A percentile compares a stretch with the other conserved stretches of the same genome.
phyloP scores from a whole-genome alignment of 2,888 invertebrate genomes.

The Romanomermis culicivorax region DNA sequence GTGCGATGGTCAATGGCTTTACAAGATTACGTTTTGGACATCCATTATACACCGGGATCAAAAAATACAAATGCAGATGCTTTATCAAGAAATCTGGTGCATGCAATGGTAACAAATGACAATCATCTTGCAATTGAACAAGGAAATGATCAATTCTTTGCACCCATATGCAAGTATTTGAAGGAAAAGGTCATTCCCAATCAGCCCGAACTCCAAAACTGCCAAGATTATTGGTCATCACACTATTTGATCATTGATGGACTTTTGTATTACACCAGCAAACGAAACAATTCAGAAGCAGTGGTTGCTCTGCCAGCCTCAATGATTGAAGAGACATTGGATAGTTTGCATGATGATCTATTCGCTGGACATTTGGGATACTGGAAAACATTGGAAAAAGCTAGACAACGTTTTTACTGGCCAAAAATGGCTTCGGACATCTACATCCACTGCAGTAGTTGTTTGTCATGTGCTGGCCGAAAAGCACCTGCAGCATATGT shows the following conservation, averaged over 20 bases:
- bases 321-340: slow-evolving; percentile 13
- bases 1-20: slow-evolving; percentile 3
- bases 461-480: slow-evolving; percentile 8
- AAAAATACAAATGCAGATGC: slow-evolving; percentile 4
- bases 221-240: background rate
- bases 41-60: background rate
- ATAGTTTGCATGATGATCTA: slow-evolving; percentile 13
- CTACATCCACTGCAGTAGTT: slow-evolving; percentile 9
- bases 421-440: slow-evolving; percentile 11
- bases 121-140: background rate
- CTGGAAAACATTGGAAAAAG: slow-evolving; percentile 8
- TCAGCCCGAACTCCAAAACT: background rate
- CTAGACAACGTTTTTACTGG: slow-evolving; percentile 10
- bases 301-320: slow-evolving; percentile 10
- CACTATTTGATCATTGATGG: background rate
- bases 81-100: background rate
- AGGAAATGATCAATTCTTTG: background rate
- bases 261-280: background rate
- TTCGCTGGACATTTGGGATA: slow-evolving; percentile 11
- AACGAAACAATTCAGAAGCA: background rate
- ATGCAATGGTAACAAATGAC: background rate
- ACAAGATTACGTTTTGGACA: slow-evolving; percentile 3
- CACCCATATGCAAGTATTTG: background rate
- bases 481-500: background rate
- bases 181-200: background rate